A percentile compares a stretch with the other conserved stretches of the same genome.
phyloP scores from a whole-genome alignment of 2,113 vertebrate species.

The Centropristis striata region DNA sequence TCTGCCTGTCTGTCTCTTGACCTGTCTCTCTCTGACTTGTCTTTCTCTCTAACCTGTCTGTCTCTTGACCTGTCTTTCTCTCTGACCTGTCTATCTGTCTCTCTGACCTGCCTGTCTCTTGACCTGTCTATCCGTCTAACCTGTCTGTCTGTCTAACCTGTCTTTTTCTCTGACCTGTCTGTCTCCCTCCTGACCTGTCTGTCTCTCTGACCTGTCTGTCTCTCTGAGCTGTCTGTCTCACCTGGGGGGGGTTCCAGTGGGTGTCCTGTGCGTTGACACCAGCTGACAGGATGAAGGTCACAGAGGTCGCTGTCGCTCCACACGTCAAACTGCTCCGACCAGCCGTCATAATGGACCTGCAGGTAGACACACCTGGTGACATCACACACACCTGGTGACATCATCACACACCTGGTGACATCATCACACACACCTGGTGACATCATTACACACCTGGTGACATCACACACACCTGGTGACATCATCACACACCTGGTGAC shows the following conservation, averaged over 20 bases:
- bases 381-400: neutral
- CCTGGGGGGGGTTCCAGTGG: conserved; percentile 80
- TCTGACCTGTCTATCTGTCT: no score
- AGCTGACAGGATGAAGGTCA: conserved; percentile 85
- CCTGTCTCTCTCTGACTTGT: no score
- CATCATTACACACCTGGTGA: neutral
- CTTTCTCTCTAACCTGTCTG: no score
- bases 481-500: neutral
- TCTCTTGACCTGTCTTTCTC: no score
- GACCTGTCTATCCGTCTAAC: no score
- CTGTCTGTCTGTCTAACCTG: no score
- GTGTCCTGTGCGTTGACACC: conserved; percentile 83
- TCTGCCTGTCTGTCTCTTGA: no score
- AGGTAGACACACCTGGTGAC: conserved; percentile 15
- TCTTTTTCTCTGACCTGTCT: no score
- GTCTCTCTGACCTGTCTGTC: neutral
- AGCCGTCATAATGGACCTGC: conserved; percentile 86
- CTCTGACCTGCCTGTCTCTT: no score
- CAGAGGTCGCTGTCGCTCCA: conserved; percentile 84
- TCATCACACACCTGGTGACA: neutral
- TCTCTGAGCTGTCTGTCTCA: conserved; percentile 27
- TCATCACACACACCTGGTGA: neutral
- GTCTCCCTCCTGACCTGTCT: no score
- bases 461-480: neutral
- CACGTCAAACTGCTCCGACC: conserved; percentile 83